Evolutionary conservation across 2,113 vertebrate genomes (phyloP).

Genomic region (Grammomys dolichurus): DNA sequence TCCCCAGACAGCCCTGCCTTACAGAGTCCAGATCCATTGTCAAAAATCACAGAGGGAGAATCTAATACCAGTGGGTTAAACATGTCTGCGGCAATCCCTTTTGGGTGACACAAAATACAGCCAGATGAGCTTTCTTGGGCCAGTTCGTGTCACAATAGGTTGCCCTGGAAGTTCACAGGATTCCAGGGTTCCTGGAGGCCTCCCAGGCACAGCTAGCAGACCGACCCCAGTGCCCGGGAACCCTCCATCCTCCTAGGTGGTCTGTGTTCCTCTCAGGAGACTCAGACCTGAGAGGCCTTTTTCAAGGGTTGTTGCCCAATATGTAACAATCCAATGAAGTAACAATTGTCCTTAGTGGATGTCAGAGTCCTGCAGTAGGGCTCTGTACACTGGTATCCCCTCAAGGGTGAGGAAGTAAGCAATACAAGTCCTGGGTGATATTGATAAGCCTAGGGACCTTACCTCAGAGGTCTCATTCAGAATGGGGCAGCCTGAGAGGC

Average conservation of each 20-base stretch:
- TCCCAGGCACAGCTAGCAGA: not conserved
- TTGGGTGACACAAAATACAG: fast-evolving
- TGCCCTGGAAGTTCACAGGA: not conserved
- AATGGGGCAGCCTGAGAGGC: fast-evolving
- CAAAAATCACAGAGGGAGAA: constrained; percentile 70
- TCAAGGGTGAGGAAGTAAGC: no score
- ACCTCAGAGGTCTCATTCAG: not conserved
- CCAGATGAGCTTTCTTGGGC: not conserved
- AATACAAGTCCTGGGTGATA: fast-evolving
- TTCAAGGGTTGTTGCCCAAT: fast-evolving
- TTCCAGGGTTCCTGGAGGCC: not conserved
- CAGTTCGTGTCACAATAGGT: not conserved
- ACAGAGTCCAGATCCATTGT: constrained; percentile 77
- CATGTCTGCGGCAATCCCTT: not conserved
- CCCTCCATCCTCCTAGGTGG: not conserved
- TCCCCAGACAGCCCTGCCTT: constrained; percentile 83
- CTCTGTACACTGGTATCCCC: not conserved
- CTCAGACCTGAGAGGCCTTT: not conserved
- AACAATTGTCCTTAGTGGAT: not conserved
- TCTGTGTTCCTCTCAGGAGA: not conserved
- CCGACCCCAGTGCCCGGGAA: fast-evolving
- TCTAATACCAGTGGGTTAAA: not conserved
- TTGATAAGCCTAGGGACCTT: not conserved
- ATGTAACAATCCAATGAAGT: constrained; percentile 59
- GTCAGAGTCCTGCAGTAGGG: not conserved